Evolutionary conservation across 1,140 invertebrate genomes (phyloP).

Genomic region (Drosophila miranda): DNA sequence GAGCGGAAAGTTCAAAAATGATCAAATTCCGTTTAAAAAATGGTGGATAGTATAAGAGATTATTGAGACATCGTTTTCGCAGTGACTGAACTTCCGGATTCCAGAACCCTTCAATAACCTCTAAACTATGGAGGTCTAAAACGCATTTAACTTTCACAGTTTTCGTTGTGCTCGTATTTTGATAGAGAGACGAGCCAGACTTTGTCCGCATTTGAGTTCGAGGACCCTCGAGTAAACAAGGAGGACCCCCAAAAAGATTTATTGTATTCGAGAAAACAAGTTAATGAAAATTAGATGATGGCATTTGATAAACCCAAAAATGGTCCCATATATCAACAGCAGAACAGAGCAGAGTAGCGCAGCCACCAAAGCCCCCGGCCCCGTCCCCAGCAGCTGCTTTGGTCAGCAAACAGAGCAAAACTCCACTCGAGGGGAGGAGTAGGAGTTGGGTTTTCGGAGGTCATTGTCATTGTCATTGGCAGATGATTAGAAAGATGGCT

Average conservation of each 20-base stretch:
- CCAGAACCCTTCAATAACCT: too few relatives aligned
- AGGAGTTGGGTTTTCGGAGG: constrained; percentile 12
- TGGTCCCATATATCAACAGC: constrained; percentile 63
- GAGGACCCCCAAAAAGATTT: constrained; percentile 46
- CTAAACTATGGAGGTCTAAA: too few relatives aligned
- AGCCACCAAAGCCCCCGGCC: too few relatives aligned
- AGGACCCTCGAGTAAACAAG: constrained; percentile 25
- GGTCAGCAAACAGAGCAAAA: constrained; percentile 40
- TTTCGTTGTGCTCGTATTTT: too few relatives aligned
- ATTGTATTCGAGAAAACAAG: constrained; percentile 61
- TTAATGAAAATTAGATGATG: constrained; percentile 79
- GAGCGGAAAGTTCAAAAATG: too few relatives aligned
- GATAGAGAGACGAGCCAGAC: too few relatives aligned
- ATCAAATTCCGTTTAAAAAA: too few relatives aligned
- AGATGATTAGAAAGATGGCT: constrained; percentile 71
- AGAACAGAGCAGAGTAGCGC: neutral
- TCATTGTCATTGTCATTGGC: constrained; percentile 45
- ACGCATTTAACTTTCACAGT: too few relatives aligned
- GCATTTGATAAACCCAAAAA: constrained; percentile 69
- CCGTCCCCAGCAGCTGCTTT: constrained; percentile 6
- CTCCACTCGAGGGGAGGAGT: constrained; percentile 4
- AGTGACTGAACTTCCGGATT: too few relatives aligned
- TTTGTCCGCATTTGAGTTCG: constrained; percentile 14
- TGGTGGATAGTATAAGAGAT: too few relatives aligned
- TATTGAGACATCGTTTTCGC: too few relatives aligned